phyloP scores from a whole-genome alignment of 2,888 invertebrate genomes.

The Girardia tigrina region DNA sequence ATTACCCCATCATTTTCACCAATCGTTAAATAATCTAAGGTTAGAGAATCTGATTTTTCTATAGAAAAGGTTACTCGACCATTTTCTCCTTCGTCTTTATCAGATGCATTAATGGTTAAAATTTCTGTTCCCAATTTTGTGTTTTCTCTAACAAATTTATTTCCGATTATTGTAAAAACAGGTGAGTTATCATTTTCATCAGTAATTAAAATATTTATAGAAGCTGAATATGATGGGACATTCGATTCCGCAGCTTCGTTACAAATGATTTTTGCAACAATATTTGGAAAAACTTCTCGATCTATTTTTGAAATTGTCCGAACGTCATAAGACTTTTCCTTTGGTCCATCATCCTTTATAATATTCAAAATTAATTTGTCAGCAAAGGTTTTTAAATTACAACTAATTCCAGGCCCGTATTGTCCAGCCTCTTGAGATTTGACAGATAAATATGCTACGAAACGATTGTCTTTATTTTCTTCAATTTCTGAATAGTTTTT shows the following conservation, averaged over 20 bases:
- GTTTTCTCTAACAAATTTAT: neutral
- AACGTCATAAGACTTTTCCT: neutral
- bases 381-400: neutral
- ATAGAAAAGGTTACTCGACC: constrained; percentile 6
- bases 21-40: constrained; percentile 10
- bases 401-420: neutral
- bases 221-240: neutral
- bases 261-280: neutral
- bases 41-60: neutral
- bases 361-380: neutral
- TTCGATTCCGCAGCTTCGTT: neutral
- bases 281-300: neutral
- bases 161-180: neutral
- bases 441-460: neutral
- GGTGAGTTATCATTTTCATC: constrained; percentile 30
- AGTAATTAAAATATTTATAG: neutral
- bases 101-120: neutral
- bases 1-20: constrained; percentile 11
- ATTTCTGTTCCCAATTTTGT: neutral
- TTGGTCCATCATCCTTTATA: neutral
- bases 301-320: neutral
- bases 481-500: neutral
- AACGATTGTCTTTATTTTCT: neutral
- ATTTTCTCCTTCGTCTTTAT: constrained; percentile 21
- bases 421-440: neutral